Percentiles rank a stretch among this genome's conserved stretches.
phyloP scores from a whole-genome alignment of 1,140 invertebrate species.

The Eurosta solidaginis region DNA sequence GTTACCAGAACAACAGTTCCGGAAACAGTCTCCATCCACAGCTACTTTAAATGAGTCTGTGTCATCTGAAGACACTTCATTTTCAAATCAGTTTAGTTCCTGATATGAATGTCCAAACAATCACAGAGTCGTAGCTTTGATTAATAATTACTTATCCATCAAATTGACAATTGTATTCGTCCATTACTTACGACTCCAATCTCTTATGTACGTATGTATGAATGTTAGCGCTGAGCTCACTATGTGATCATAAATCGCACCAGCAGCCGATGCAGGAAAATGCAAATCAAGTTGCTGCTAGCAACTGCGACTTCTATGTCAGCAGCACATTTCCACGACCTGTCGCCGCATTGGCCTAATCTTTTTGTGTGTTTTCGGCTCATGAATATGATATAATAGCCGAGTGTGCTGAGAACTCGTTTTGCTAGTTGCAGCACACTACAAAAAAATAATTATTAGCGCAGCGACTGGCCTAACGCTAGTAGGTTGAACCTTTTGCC shows the following conservation, averaged over 20 bases:
- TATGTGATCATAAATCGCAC: not conserved
- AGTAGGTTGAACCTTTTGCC: not conserved
- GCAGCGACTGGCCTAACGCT: not conserved
- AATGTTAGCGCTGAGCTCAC: not conserved
- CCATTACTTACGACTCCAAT: not conserved
- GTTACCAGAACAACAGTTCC: no score
- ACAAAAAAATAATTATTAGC: not conserved
- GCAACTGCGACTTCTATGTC: constrained; percentile 10
- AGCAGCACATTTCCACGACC: not conserved
- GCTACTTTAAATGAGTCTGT: no score
- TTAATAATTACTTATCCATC: no score
- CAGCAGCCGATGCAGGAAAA: not conserved
- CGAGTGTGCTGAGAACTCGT: constrained; percentile 11
- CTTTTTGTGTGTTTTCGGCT: not conserved
- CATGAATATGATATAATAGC: constrained; percentile 15
- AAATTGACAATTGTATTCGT: no score
- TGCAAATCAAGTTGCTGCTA: not conserved
- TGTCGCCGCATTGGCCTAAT: not conserved
- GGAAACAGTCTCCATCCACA: no score
- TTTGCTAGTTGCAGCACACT: constrained; percentile 1
- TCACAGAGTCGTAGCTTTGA: no score
- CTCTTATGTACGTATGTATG: not conserved
- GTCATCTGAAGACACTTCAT: no score
- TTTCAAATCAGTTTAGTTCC: no score
- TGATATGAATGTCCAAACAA: no score